A percentile compares a stretch with the other conserved stretches of the same genome.
phyloP scores from a whole-genome alignment of 2,113 vertebrate species.

The Rhynchomys soricoides region DNA sequence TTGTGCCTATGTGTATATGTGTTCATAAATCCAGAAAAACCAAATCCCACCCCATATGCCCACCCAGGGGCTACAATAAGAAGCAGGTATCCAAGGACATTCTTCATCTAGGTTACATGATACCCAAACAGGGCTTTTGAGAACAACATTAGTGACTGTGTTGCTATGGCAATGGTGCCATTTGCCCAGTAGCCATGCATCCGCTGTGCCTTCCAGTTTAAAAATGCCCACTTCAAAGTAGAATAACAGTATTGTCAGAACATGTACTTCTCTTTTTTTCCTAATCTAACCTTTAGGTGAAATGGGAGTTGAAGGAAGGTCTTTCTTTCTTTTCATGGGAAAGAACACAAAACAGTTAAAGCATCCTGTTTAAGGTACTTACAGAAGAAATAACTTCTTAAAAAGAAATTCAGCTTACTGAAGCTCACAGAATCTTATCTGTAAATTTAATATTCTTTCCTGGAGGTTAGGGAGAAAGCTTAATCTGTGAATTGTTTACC shows the following conservation, averaged over 20 bases:
- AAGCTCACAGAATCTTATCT: neutral
- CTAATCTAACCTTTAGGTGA: slow-evolving; percentile 36
- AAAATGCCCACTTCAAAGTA: slow-evolving; percentile 54
- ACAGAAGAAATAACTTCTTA: slow-evolving; percentile 2
- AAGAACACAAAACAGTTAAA: neutral
- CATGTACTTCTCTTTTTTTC: neutral
- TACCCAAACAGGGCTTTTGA: slow-evolving; percentile 49
- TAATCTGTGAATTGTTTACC: neutral
- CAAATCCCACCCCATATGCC: neutral
- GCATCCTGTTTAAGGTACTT: neutral
- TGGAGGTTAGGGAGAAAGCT: neutral
- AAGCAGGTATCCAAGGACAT: neutral
- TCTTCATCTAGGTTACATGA: slow-evolving; percentile 39
- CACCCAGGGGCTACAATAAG: neutral
- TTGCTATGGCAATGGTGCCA: slow-evolving; percentile 60
- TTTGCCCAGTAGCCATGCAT: neutral
- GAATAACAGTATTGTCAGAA: slow-evolving; percentile 41
- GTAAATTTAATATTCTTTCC: neutral
- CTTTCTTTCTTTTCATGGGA: slow-evolving; percentile 37
- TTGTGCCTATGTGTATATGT: neutral
- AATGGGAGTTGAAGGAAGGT: slow-evolving; percentile 7
- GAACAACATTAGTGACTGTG: slow-evolving; percentile 36
- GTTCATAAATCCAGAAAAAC: slow-evolving; percentile 15
- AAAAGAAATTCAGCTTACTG: neutral
- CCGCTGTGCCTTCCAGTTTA: slow-evolving; percentile 10